Conservation (phyloP, 2,113 vertebrate genomes). For the Pygoscelis adeliae region DNA sequence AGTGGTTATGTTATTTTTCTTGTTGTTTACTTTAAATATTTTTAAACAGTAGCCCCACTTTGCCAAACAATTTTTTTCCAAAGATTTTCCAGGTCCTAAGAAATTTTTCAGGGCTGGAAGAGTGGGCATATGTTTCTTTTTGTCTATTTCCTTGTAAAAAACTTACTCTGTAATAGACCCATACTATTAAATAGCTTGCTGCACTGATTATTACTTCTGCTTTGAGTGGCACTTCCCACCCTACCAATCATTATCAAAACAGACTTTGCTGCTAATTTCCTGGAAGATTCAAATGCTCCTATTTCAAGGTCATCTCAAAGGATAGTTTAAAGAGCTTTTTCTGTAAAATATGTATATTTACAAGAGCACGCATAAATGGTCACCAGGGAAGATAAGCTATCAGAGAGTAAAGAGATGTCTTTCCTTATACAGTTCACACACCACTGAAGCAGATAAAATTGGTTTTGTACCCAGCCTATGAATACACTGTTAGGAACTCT, state of each 20-base stretch:
- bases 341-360: constrained; percentile 94
- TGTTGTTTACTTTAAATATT: background rate
- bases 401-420: constrained; percentile 93
- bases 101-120: background rate
- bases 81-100: background rate
- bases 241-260: constrained; percentile 76
- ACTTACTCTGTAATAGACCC: constrained; percentile 61
- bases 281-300: constrained; percentile 80
- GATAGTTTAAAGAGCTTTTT: constrained; percentile 79
- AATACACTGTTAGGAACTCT: constrained; percentile 81
- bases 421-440: constrained; percentile 92
- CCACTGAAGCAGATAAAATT: constrained; percentile 97
- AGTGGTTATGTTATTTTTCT: background rate
- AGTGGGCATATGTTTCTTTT: background rate
- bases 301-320: constrained; percentile 87
- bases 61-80: background rate
- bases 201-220: constrained; percentile 62
- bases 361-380: constrained; percentile 91
- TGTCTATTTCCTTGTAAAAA: constrained; percentile 29
- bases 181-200: constrained; percentile 71
- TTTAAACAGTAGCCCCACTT: background rate
- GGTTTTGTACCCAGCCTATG: constrained; percentile 88
- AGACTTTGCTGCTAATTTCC: constrained; percentile 83
- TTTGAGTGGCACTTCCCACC: constrained; percentile 79
- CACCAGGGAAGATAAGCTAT: constrained; percentile 92